Evolutionary conservation across 2,113 vertebrate genomes (phyloP).

Genomic region (Pygoscelis antarcticus): DNA sequence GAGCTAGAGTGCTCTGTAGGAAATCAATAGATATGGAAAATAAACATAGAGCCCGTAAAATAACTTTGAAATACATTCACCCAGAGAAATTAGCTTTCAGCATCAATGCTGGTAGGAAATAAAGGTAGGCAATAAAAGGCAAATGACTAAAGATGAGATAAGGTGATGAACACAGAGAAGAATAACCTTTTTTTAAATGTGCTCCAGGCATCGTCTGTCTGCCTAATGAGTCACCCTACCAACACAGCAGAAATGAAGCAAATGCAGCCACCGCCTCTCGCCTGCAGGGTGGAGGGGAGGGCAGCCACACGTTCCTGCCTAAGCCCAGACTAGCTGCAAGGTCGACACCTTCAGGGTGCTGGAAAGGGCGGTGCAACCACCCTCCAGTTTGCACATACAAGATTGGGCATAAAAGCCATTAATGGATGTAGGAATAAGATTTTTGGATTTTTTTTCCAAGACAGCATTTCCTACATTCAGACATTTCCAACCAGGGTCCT

Average conservation of each 20-base stretch:
- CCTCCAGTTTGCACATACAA: background rate
- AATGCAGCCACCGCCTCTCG: rapidly evolving
- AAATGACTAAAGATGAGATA: background rate
- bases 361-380: background rate
- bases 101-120: background rate
- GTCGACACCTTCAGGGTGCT: background rate
- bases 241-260: background rate
- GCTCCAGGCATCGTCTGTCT: background rate
- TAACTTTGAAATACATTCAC: background rate
- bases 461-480: background rate
- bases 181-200: background rate
- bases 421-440: background rate
- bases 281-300: no score
- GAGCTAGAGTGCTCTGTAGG: background rate
- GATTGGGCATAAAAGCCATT: background rate
- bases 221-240: background rate
- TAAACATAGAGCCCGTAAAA: background rate
- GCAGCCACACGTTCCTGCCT: rapidly evolving
- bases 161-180: background rate
- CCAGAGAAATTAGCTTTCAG: background rate
- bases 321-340: background rate
- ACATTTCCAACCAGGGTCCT: background rate
- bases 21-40: background rate
- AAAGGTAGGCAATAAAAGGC: background rate
- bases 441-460: background rate